A percentile compares a stretch with the other conserved stretches of the same genome.
Evolutionary conservation across 2,888 invertebrate genomes (phyloP).

Genomic region (Tanypteryx hageni): DNA sequence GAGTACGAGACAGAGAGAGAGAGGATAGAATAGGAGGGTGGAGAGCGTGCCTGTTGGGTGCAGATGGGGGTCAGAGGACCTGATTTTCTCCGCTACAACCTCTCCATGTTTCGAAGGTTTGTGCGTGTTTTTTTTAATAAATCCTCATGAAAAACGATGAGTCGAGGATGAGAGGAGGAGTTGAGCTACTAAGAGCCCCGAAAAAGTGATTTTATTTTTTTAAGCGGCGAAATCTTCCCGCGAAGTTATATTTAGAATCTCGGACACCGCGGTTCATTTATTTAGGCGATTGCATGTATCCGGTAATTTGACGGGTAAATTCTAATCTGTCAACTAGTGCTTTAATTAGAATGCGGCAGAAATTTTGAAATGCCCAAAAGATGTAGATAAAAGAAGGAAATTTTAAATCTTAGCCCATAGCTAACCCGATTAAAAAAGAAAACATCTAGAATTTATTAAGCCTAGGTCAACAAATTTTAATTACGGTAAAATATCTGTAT

Average conservation of each 20-base stretch:
- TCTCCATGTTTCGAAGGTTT: neutral
- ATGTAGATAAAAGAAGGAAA: too few species aligned
- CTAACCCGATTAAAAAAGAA: too few species aligned
- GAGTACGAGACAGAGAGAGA: too few species aligned
- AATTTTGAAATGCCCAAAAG: too few species aligned
- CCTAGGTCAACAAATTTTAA: too few species aligned
- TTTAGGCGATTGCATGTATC: too few species aligned
- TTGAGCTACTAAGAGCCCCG: neutral
- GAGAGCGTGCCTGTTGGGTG: neutral
- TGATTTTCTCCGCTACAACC: conserved; percentile 4
- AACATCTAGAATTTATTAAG: too few species aligned
- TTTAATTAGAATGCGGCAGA: too few species aligned
- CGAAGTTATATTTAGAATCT: neutral
- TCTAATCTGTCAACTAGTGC: too few species aligned
- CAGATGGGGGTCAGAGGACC: neutral
- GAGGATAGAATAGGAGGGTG: neutral
- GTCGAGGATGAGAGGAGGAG: neutral
- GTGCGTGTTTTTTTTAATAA: neutral
- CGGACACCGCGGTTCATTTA: neutral
- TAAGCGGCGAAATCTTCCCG: neutral
- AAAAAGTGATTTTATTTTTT: conserved; percentile 12
- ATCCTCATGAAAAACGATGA: neutral
- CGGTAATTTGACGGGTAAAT: too few species aligned
- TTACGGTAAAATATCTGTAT: too few species aligned
- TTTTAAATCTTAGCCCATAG: too few species aligned